Percentiles rank a stretch among this genome's conserved stretches.
phyloP scores from a whole-genome alignment of 1,140 invertebrate genomes.

The Micrasema longulum region DNA sequence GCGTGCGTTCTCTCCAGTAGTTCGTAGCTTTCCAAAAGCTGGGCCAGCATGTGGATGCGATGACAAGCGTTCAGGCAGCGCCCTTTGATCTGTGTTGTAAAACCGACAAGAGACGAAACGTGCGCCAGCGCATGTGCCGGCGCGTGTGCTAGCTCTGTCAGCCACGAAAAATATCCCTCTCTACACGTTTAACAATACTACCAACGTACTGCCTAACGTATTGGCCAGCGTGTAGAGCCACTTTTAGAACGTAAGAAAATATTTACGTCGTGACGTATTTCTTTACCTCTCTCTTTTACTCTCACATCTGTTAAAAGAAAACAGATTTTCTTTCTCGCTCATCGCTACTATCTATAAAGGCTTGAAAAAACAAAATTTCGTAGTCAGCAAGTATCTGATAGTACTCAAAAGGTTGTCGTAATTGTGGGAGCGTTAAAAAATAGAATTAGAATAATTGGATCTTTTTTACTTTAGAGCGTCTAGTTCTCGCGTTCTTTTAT shows the following conservation, averaged over 20 bases:
- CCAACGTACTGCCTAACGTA: too few species aligned
- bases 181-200: too few species aligned
- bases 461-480: constrained; percentile 5
- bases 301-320: constrained; percentile 16
- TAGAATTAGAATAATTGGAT: background rate
- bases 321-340: constrained; percentile 8
- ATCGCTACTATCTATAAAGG: constrained; percentile 2
- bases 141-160: too few species aligned
- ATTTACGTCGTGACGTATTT: constrained; percentile 16
- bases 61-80: too few species aligned
- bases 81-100: too few species aligned
- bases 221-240: too few species aligned
- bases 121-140: too few species aligned
- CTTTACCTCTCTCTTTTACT: constrained; percentile 2
- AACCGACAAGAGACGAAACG: too few species aligned
- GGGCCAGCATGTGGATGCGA: too few species aligned
- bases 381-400: background rate
- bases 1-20: too few species aligned
- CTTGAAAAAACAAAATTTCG: background rate
- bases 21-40: too few species aligned
- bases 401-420: background rate
- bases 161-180: too few species aligned
- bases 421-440: background rate
- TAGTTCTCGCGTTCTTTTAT: constrained; percentile 4
- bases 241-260: background rate